Conservation (phyloP, 1,140 invertebrate genomes). For the Andrena cerasifolii region DNA sequence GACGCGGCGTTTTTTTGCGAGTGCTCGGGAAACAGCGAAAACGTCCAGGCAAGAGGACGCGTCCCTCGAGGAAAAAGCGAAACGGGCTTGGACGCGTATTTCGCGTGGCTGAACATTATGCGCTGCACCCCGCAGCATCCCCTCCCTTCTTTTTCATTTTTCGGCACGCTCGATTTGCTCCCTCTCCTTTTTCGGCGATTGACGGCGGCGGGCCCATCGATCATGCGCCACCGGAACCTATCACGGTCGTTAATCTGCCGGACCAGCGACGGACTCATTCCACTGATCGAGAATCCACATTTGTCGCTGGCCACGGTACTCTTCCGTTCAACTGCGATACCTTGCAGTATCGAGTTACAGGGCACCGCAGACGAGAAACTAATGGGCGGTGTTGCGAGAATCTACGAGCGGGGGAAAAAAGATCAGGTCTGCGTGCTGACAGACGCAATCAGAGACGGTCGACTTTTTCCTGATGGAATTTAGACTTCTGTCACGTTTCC, state of each 20-base stretch:
- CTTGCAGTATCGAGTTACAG: background rate
- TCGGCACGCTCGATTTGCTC: background rate
- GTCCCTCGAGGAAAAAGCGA: background rate
- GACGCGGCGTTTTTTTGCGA: background rate
- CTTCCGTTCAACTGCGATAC: too few species aligned
- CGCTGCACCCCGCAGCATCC: background rate
- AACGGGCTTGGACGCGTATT: conserved; percentile 1
- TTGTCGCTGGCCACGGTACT: background rate
- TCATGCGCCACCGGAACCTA: conserved; percentile 17
- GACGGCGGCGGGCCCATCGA: conserved; percentile 9
- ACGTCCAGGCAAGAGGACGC: background rate
- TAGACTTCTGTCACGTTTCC: background rate
- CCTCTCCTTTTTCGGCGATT: background rate
- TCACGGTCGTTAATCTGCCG: background rate
- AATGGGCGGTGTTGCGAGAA: too few species aligned
- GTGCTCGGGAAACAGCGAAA: background rate
- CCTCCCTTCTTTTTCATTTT: conserved; percentile 1
- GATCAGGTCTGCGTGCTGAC: background rate
- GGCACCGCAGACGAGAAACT: too few species aligned
- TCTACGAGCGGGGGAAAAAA: too few species aligned
- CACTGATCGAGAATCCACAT: conserved; percentile 1
- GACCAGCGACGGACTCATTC: conserved; percentile 2
- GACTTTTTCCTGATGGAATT: background rate
- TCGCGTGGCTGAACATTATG: background rate
- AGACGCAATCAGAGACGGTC: background rate